phyloP scores from a whole-genome alignment of 2,888 invertebrate species.

The Amphiduros pacificus region DNA sequence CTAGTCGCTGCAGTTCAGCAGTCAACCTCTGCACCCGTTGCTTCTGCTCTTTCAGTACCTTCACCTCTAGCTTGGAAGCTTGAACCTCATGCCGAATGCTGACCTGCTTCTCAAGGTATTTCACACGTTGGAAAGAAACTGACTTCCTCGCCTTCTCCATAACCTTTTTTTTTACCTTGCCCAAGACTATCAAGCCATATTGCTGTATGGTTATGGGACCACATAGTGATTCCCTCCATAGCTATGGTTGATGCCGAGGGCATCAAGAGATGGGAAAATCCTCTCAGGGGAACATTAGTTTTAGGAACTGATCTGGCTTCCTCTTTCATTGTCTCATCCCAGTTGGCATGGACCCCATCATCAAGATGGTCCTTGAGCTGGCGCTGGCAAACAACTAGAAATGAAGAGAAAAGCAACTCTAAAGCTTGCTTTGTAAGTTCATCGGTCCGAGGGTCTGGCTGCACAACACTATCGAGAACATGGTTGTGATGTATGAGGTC shows the following conservation, averaged over 20 bases:
- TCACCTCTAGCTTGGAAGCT: background rate
- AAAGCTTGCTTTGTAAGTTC: no score
- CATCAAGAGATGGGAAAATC: slow-evolving; percentile 1
- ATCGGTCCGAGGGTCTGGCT: background rate
- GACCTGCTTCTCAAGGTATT: background rate
- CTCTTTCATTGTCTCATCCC: no score
- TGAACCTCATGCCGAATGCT: background rate
- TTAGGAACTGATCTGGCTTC: no score
- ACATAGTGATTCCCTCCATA: slow-evolving; percentile 7
- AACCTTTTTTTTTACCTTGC: background rate
- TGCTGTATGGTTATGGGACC: slow-evolving; percentile 3
- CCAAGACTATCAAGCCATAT: background rate
- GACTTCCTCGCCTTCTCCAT: slow-evolving; percentile 1
- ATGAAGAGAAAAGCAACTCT: background rate
- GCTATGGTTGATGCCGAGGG: background rate
- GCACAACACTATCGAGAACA: background rate
- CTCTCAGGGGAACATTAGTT: no score
- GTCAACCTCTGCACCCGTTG: background rate
- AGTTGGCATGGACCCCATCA: background rate
- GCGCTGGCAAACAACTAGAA: background rate
- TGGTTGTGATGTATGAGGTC: background rate
- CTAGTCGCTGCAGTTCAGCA: background rate
- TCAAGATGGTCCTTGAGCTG: slow-evolving; percentile 2
- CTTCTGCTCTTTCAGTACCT: background rate
- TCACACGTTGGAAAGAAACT: background rate